Evolutionary conservation across 2,888 invertebrate species (phyloP).

Genomic region (Nipponacmea schrenckii): DNA sequence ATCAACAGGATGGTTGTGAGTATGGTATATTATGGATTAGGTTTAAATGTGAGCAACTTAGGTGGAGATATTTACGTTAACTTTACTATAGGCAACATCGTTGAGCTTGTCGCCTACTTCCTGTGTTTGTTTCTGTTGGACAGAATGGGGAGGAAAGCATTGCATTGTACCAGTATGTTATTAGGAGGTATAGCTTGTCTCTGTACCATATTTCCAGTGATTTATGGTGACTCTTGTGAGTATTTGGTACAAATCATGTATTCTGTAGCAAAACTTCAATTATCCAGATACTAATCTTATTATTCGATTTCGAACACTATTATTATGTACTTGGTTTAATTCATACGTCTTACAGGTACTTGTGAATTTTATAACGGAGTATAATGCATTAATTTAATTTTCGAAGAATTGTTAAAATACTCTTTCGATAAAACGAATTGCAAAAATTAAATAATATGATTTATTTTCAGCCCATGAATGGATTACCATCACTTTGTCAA

Average conservation of each 20-base stretch:
- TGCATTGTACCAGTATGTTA: slow-evolving; percentile 45
- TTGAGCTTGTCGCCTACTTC: slow-evolving; percentile 51
- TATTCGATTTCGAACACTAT: too few species aligned
- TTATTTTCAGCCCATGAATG: slow-evolving; percentile 22
- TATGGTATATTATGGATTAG: slow-evolving; percentile 55
- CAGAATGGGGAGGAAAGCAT: slow-evolving; percentile 44
- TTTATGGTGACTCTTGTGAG: slow-evolving; percentile 43
- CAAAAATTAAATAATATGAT: too few species aligned
- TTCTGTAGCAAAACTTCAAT: too few species aligned
- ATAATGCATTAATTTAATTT: too few species aligned
- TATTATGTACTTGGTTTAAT: too few species aligned
- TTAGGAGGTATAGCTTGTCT: slow-evolving; percentile 68
- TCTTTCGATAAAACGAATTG: too few species aligned
- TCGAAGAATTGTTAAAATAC: too few species aligned
- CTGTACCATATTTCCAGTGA: slow-evolving; percentile 72
- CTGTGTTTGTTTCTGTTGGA: slow-evolving; percentile 46
- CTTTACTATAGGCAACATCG: slow-evolving; percentile 49
- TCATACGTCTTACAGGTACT: too few species aligned
- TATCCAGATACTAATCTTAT: too few species aligned
- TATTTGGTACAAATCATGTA: too few species aligned
- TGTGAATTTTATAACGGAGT: too few species aligned
- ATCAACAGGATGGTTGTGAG: slow-evolving; percentile 52
- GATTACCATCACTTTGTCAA: slow-evolving; percentile 74
- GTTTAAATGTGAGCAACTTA: slow-evolving; percentile 50
- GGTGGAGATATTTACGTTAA: slow-evolving; percentile 55